Base-by-base conservation (phyloP, 2,888 invertebrate species). In the Eupithecia tripunctaria region DNA sequence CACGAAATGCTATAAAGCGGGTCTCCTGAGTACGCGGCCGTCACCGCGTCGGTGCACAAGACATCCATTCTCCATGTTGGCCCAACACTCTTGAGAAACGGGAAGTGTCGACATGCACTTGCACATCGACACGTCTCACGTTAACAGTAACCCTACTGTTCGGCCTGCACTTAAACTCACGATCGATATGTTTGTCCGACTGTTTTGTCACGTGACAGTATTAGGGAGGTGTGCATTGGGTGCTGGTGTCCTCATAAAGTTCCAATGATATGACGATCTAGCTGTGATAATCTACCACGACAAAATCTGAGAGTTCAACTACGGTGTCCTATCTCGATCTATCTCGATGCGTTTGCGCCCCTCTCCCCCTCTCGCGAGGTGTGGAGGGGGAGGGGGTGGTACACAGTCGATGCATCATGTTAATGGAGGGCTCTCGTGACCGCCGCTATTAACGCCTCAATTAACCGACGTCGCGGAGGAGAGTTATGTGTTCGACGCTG, bases 371-470 rank as follows among this genome's bases (percentile, higher is more conserved):
- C 10, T 25, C 1, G 18, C 7, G 60, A 8, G 32, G 18, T 6
- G 29, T 1, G 0, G 27, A 10, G 29, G 10, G 10, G 32, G 62
- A 14, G 10, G 59, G 59, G 59, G 59, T 15, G 27, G 59, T 15
- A 18, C 60, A n/a, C 15, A 1, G 59, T 6, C 25, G 29, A 56
- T 74, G 71, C 66, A 72, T 76, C 75, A 71, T 68, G 68, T 73
- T 77, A 79, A 79, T 78, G 70, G 67, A 66, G 47, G 36, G 27
- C 73, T 79, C 77, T 79, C 82, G 79, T 80, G 84, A 78, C 79
- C 79, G 77, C 65, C 47, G 72, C 85, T 81, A 86, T 86, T 86
- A 86, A 83, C 84, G 80, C 77, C 85, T 82, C 85, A 82, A 84
- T 86, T 84, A 84, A 80, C 81, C 78, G 78, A 79, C 76, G 81